Evolutionary conservation across 2,113 vertebrate genomes (phyloP).

Genomic region (Emydura subglobosa): DNA sequence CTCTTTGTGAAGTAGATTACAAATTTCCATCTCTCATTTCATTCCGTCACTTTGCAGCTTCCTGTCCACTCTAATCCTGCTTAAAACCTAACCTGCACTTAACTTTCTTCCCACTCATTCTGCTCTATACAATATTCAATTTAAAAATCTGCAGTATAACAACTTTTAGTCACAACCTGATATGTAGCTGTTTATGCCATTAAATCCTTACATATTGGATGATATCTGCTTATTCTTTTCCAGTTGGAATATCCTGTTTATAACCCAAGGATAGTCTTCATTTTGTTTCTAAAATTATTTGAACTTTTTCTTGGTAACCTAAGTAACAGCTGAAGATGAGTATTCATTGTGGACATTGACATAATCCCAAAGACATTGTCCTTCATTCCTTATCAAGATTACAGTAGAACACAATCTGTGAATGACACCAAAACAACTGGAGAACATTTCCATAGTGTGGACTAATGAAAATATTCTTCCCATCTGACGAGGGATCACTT

Average conservation of each 20-base stretch:
- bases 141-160: not conserved
- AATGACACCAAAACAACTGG: not conserved
- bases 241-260: not conserved
- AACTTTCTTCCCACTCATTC: not conserved
- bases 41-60: not conserved
- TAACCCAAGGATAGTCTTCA: not conserved
- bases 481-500: not conserved
- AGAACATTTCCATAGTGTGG: not conserved
- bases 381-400: not conserved
- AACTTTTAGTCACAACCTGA: not conserved
- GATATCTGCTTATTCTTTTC: not conserved
- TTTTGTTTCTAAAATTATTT: accelerated
- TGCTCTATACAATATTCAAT: not conserved
- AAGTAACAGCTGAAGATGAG: not conserved
- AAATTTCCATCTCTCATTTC: not conserved
- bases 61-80: not conserved
- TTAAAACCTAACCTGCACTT: not conserved
- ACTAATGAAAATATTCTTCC: not conserved
- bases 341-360: not conserved
- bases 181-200: not conserved
- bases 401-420: not conserved
- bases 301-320: not conserved
- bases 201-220: not conserved
- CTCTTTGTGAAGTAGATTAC: not conserved
- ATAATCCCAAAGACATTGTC: not conserved